Evolutionary conservation across 2,113 vertebrate genomes (phyloP).

Genomic region (Elanoides forficatus): DNA sequence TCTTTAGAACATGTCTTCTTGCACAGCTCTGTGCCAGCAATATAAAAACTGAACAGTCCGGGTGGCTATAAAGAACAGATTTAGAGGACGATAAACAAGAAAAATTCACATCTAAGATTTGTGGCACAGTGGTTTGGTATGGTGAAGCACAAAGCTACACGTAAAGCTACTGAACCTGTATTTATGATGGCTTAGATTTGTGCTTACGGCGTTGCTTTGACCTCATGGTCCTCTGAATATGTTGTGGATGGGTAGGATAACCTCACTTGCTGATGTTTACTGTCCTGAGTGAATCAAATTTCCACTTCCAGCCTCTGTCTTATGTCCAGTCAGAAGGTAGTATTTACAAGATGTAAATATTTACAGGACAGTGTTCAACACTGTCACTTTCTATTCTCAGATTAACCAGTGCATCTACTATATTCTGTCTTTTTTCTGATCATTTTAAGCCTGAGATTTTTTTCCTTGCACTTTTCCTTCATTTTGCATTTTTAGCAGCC

Average conservation of each 20-base stretch:
- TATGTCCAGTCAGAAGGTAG: neutral
- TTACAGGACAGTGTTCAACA: neutral
- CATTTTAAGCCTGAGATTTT: neutral
- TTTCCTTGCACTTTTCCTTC: neutral
- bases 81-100: neutral
- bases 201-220: neutral
- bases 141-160: neutral
- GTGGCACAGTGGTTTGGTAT: neutral
- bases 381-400: neutral
- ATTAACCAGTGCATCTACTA: neutral
- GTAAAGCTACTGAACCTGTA: neutral
- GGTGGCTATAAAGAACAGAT: neutral
- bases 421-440: neutral
- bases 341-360: neutral
- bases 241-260: neutral
- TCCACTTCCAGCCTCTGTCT: neutral
- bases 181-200: neutral
- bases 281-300: neutral
- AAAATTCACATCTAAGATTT: neutral
- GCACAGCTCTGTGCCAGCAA: neutral
- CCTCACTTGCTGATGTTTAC: neutral
- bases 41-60: neutral
- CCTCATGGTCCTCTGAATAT: neutral
- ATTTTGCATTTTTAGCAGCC: neutral
- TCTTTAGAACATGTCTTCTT: rapidly evolving